Conservation (phyloP, 2,888 invertebrate genomes). For the Leptinotarsa peninsularis region DNA sequence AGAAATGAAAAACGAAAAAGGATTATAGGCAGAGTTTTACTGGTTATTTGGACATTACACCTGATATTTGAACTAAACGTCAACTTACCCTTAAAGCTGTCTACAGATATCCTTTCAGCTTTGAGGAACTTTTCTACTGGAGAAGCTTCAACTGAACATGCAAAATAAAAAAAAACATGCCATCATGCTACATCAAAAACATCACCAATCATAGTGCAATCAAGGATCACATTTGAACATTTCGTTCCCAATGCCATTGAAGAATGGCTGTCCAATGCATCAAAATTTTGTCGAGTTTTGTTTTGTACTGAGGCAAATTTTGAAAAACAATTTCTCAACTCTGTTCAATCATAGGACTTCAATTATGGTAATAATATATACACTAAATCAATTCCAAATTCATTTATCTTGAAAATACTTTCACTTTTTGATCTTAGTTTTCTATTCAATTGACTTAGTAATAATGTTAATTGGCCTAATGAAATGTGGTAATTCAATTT, state of each 20-base stretch:
- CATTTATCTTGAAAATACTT: too few species aligned
- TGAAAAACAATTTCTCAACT: too few species aligned
- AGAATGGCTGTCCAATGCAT: too few species aligned
- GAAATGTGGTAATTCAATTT: too few species aligned
- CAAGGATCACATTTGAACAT: neutral
- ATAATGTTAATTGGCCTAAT: too few species aligned
- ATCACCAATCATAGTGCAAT: neutral
- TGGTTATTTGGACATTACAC: conserved; percentile 15
- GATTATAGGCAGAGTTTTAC: conserved; percentile 12
- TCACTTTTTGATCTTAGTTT: too few species aligned
- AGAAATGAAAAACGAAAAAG: neutral
- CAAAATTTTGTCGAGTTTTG: too few species aligned
- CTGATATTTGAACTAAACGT: conserved; percentile 13
- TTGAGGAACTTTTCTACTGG: conserved; percentile 57
- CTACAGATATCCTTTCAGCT: conserved; percentile 56
- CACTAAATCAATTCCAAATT: too few species aligned
- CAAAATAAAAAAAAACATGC: conserved; percentile 48
- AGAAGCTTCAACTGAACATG: conserved; percentile 55
- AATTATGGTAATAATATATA: too few species aligned
- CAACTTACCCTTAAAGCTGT: conserved; percentile 57
- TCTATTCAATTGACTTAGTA: too few species aligned
- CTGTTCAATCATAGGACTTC: too few species aligned
- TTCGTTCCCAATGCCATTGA: neutral
- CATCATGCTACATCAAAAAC: conserved; percentile 37
- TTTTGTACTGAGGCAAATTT: too few species aligned